A percentile compares a stretch with the other conserved stretches of the same genome.
These are phyloP conservation scores for Lagopus muta DNA, from an alignment of 2,113 vertebrate species.

Conservation along the genomic window DNA sequence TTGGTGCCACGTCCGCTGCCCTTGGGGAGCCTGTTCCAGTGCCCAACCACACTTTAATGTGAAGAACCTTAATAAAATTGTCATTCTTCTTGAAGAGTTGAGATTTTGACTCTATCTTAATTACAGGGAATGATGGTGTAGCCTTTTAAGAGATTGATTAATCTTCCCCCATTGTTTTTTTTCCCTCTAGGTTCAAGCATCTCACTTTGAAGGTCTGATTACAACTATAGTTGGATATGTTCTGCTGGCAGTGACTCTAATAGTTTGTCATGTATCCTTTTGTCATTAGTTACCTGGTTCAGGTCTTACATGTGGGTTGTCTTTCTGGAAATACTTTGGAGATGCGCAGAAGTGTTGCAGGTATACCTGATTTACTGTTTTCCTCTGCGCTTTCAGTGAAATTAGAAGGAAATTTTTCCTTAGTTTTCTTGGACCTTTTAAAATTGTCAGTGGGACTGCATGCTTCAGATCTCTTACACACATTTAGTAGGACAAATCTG, in stretches of 20 bases:
- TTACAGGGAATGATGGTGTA: neutral
- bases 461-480: neutral
- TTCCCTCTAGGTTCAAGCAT: slow-evolving; percentile 88
- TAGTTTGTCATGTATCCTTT: slow-evolving; percentile 97
- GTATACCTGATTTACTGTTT: neutral
- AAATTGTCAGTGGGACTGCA: neutral
- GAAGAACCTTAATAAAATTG: neutral
- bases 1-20: neutral
- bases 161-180: neutral
- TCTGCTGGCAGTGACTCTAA: slow-evolving; percentile 91
- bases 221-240: slow-evolving; percentile 96
- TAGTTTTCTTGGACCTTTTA: neutral
- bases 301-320: neutral
- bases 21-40: neutral
- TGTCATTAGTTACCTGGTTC: neutral
- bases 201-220: slow-evolving; percentile 95
- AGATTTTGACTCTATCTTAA: neutral
- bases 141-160: neutral
- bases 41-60: neutral
- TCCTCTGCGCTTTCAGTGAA: neutral
- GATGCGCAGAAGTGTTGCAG: neutral
- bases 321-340: neutral
- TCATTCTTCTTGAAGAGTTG: neutral
- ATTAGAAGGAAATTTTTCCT: neutral
- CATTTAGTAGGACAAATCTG: neutral